These are phyloP conservation scores for Allophyes oxyacanthae DNA, from an alignment of 2,888 invertebrate genomes.

Conservation along the genomic window DNA sequence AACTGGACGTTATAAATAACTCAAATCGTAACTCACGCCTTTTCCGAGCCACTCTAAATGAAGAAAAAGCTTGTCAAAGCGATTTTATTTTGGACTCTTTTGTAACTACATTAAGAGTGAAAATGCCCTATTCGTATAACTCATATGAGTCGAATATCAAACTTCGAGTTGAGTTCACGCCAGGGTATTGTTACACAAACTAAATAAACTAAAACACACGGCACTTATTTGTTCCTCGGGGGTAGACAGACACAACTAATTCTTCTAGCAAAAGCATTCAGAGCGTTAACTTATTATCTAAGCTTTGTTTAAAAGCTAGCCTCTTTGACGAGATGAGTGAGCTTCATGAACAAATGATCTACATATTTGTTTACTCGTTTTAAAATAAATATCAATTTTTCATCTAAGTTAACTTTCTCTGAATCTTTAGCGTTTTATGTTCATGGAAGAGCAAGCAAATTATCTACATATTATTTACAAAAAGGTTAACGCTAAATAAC, in stretches of 20 bases:
- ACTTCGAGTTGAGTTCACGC: constrained; percentile 70
- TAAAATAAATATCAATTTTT: constrained; percentile 23
- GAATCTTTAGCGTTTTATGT: too few species aligned
- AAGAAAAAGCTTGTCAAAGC: constrained; percentile 57
- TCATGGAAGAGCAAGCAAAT: too few species aligned
- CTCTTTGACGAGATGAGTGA: constrained; percentile 34
- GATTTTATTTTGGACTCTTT: constrained; percentile 63
- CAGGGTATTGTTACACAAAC: constrained; percentile 74
- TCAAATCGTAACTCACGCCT: constrained; percentile 82
- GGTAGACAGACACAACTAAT: constrained; percentile 68
- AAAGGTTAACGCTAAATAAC: too few species aligned
- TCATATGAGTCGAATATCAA: constrained; percentile 65
- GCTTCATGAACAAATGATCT: constrained; percentile 33
- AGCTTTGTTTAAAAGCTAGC: constrained; percentile 39
- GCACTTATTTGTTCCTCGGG: constrained; percentile 75
- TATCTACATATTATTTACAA: too few species aligned
- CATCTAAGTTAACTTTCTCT: neutral
- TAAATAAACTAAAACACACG: constrained; percentile 76
- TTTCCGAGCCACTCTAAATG: constrained; percentile 73
- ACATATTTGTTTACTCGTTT: constrained; percentile 22
- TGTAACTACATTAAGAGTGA: constrained; percentile 63
- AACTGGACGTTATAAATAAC: constrained; percentile 87
- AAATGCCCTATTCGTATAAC: constrained; percentile 40
- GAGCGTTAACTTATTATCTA: constrained; percentile 50
- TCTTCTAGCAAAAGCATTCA: constrained; percentile 54